These are phyloP conservation scores for Dasyurus viverrinus DNA, from an alignment of 2,113 vertebrate species.

Conservation along the genomic window DNA sequence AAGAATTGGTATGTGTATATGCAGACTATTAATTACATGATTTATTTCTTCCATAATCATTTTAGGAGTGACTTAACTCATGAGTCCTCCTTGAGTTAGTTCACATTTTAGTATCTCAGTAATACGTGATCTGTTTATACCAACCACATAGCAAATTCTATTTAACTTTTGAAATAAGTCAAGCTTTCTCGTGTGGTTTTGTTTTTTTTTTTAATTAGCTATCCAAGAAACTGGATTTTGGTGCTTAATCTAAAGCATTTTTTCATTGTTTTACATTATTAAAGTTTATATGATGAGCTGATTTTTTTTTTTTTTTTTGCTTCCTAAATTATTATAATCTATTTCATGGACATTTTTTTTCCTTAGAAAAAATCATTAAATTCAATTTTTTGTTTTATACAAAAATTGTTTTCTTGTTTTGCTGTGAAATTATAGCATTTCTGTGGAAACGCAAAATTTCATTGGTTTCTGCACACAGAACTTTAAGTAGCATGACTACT, in stretches of 20 bases:
- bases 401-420: slow-evolving; percentile 48
- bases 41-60: slow-evolving; percentile 46
- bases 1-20: slow-evolving; percentile 39
- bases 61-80: slow-evolving; percentile 54
- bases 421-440: background rate
- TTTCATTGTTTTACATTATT: slow-evolving; percentile 27
- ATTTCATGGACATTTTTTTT: slow-evolving; percentile 34
- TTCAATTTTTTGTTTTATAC: slow-evolving; percentile 5
- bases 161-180: slow-evolving; percentile 39
- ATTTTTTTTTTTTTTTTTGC: background rate
- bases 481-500: background rate
- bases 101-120: slow-evolving; percentile 44
- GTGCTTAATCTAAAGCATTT: slow-evolving; percentile 31
- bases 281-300: slow-evolving; percentile 42
- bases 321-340: slow-evolving; percentile 9
- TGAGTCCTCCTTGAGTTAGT: slow-evolving; percentile 17
- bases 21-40: slow-evolving; percentile 29
- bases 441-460: background rate
- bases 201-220: slow-evolving; percentile 22
- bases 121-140: slow-evolving; percentile 45
- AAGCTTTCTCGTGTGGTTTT: slow-evolving; percentile 2
- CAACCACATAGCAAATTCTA: slow-evolving; percentile 46
- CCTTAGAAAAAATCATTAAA: slow-evolving; percentile 21
- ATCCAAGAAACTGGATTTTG: slow-evolving; percentile 25
- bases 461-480: background rate